Conservation (phyloP, 1,140 invertebrate genomes). For the Dysdera silvatica region DNA sequence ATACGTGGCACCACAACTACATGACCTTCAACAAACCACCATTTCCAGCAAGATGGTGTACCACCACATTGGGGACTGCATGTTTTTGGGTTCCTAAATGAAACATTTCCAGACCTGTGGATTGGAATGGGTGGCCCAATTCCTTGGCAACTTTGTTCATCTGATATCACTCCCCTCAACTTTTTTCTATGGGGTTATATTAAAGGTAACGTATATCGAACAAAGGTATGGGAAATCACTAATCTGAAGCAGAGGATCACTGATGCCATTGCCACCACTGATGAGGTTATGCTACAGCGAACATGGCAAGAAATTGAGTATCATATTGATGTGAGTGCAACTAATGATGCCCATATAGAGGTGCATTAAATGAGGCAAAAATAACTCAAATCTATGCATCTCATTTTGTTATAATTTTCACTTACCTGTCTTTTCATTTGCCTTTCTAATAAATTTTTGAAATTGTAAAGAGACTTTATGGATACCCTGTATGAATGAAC, state of each 20-base stretch:
- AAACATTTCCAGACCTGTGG: slow-evolving; percentile 15
- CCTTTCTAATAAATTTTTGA: too few relatives aligned
- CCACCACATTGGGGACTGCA: slow-evolving; percentile 6
- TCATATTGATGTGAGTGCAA: too few relatives aligned
- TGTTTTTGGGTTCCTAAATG: not conserved
- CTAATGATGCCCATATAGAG: too few relatives aligned
- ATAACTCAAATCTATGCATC: too few relatives aligned
- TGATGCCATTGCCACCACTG: not conserved
- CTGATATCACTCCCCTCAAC: slow-evolving; percentile 9
- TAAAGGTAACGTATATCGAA: slow-evolving; percentile 1
- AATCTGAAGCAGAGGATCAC: not conserved
- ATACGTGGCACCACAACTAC: too few relatives aligned
- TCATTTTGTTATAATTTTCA: too few relatives aligned
- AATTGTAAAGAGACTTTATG: too few relatives aligned
- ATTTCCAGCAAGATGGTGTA: slow-evolving; percentile 30
- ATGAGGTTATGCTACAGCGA: not conserved
- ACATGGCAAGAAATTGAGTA: not conserved
- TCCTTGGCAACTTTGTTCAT: slow-evolving; percentile 12
- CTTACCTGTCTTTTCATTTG: too few relatives aligned
- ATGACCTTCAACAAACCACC: too few relatives aligned
- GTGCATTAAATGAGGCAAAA: too few relatives aligned
- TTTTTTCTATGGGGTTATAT: slow-evolving; percentile 23
- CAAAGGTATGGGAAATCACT: not conserved
- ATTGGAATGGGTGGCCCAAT: slow-evolving; percentile 13
- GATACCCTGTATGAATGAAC: too few relatives aligned